Evolutionary conservation across 2,113 vertebrate species (phyloP), one percentile per base, ranked within the genome.

Genomic region (Phylloscopus trochilus): DNA sequence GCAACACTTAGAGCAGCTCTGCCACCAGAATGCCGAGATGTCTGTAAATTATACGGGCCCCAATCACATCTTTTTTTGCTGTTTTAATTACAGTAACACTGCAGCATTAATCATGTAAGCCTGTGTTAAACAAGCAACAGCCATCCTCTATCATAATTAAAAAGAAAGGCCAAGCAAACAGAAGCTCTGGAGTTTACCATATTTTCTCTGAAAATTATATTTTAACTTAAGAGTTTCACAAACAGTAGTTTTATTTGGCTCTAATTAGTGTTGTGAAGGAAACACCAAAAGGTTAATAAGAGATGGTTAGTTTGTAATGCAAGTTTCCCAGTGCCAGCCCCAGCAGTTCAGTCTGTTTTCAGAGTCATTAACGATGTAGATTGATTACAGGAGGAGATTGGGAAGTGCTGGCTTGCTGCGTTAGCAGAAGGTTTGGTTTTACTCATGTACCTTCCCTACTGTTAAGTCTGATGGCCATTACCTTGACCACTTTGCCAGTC

Each of bases 211-310:
- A 96, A 97, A 97, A 94, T 63, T 92, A 77, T 96, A 83, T 97
- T 97, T 97, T 94, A 96, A 93, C 83, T 92, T 64, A 63, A 87
- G 91, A 97, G 87, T 97, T 92, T 72, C 81, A 89, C 87, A 96
- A 93, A 83, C 92, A 69, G 75, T 87, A 87, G 92, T 95, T 97
- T 97, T 96, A 96, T 97, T 95, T 91, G 81, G 90, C 67, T 97
- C 83, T 96, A 98, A 97, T 97, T 97, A 97, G 72, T 24, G 30
- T 59, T 94, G 92, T 52, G 95, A 96, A 96, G 88, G 82, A 97
- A 98, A 97, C 91, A 96, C 83, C 52, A 35, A 97, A 98, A 98
- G 96, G 96, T 98, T 98, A 98, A 96, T 96, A 97, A 96, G 96
- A 97, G 91, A 94, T 82, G 87, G 96, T 97, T 97, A 96, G 93